Evolutionary conservation across 2,113 vertebrate species (phyloP).

Genomic region (Lucifuga dentata): DNA sequence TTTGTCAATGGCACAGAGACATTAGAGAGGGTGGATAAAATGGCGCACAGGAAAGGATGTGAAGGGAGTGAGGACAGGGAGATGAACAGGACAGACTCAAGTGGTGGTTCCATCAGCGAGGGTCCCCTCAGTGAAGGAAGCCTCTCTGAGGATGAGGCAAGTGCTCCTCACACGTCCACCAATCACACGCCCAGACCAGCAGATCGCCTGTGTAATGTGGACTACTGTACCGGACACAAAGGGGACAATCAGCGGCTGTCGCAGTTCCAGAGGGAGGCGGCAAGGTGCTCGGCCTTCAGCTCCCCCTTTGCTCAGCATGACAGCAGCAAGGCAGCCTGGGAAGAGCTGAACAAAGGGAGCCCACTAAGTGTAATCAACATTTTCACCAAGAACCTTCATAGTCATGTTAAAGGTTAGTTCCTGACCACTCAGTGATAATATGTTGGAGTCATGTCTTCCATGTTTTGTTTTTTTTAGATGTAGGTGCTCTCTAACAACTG

Average conservation of each 20-base stretch:
- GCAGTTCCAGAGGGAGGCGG: constrained; percentile 92
- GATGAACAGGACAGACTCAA: constrained; percentile 75
- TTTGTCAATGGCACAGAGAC: constrained; percentile 36
- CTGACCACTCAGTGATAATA: not conserved
- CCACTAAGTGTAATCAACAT: constrained; percentile 97
- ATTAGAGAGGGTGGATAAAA: constrained; percentile 32
- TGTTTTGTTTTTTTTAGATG: not conserved
- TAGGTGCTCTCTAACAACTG: no score
- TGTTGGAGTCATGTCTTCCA: not conserved
- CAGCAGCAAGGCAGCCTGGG: constrained; percentile 84
- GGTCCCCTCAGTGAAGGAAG: constrained; percentile 90
- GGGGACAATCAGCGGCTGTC: constrained; percentile 83
- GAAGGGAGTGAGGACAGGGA: not conserved
- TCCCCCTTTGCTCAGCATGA: constrained; percentile 59
- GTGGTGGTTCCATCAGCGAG: constrained; percentile 91
- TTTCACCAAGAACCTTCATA: constrained; percentile 90
- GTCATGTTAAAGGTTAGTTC: constrained; percentile 86
- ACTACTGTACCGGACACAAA: constrained; percentile 81
- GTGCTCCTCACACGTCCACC: constrained; percentile 33
- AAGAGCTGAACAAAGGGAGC: constrained; percentile 93
- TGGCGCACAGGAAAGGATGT: constrained; percentile 9
- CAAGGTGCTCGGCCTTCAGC: constrained; percentile 82
- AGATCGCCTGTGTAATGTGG: constrained; percentile 78
- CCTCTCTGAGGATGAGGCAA: constrained; percentile 85
- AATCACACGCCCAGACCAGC: constrained; percentile 62